These are phyloP conservation scores for Lindbergichthys nudifrons DNA, from an alignment of 2,797 vertebrate species.

Conservation along the genomic window DNA sequence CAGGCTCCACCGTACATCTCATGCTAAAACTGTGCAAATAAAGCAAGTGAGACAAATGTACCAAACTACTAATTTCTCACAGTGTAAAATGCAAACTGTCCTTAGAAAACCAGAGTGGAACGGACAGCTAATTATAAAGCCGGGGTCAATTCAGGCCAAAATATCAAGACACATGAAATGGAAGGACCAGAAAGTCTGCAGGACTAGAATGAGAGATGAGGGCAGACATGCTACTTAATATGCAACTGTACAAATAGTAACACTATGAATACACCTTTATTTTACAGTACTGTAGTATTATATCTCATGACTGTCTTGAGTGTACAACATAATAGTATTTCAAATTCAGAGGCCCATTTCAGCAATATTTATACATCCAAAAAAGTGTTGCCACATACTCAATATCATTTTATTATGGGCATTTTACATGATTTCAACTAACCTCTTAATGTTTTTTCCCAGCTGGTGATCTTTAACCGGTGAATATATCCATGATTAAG, in stretches of 20 bases:
- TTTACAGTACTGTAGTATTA: no score
- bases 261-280: no score
- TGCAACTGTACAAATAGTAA: no score
- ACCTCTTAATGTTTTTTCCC: neutral
- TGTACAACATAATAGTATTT: neutral
- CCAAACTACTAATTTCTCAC: constrained; percentile 31
- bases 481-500: neutral
- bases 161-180: constrained; percentile 45
- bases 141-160: constrained; percentile 41
- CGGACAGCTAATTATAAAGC: constrained; percentile 54
- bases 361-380: neutral
- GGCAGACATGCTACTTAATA: neutral
- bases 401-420: neutral
- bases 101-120: constrained; percentile 32
- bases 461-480: neutral
- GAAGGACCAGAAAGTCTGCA: constrained; percentile 12
- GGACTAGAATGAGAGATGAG: neutral
- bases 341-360: neutral
- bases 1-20: constrained; percentile 32
- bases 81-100: constrained; percentile 25
- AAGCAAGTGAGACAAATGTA: constrained; percentile 25
- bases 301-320: neutral
- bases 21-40: constrained; percentile 38
- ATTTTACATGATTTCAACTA: neutral
- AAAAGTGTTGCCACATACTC: neutral